Evolutionary conservation across 2,888 invertebrate genomes (phyloP).

Genomic region (Spisula solida): DNA sequence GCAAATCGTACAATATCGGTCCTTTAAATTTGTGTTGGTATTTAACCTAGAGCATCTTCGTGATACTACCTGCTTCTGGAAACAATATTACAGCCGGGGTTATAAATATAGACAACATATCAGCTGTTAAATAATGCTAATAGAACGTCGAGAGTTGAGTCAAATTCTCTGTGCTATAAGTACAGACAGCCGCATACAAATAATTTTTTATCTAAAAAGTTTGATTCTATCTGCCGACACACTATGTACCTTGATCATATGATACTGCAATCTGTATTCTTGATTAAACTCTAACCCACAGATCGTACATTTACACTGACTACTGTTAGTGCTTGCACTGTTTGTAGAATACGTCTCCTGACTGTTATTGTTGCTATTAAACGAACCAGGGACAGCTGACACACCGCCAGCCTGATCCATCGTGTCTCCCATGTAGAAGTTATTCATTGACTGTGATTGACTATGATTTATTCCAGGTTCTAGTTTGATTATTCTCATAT

Average conservation of each 20-base stretch:
- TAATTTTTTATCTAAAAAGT: slow-evolving; percentile 50
- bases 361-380: not conserved
- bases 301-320: slow-evolving; percentile 56
- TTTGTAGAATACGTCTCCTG: not conserved
- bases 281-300: slow-evolving; percentile 72
- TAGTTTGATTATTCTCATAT: not conserved
- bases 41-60: too few relatives aligned
- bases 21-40: too few relatives aligned
- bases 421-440: not conserved
- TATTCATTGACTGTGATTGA: not conserved
- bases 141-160: too few relatives aligned
- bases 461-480: not conserved
- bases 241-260: slow-evolving; percentile 70
- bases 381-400: not conserved
- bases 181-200: too few relatives aligned
- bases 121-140: too few relatives aligned
- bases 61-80: too few relatives aligned
- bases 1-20: too few relatives aligned
- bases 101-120: too few relatives aligned
- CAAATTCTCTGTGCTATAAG: too few relatives aligned
- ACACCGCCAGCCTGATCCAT: not conserved
- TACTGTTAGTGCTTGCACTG: not conserved
- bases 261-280: slow-evolving; percentile 67
- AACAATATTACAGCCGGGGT: too few relatives aligned
- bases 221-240: slow-evolving; percentile 30